phyloP scores from a whole-genome alignment of 2,113 vertebrate genomes.

The Nymphicus hollandicus region DNA sequence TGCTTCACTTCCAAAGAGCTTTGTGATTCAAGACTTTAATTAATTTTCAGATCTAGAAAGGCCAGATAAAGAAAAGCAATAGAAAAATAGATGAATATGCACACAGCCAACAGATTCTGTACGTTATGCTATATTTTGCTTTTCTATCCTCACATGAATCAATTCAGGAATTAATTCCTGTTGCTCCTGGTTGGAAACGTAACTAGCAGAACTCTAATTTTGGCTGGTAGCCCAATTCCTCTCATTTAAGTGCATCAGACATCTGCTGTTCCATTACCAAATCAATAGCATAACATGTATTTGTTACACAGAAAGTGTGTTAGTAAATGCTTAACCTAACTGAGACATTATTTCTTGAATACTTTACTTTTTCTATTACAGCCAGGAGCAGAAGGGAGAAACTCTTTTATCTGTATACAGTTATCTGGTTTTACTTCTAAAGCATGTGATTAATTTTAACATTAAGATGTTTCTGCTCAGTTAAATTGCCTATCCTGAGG shows the following conservation, averaged over 20 bases:
- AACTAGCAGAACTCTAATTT: background rate
- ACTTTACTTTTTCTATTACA: background rate
- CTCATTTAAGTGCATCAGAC: background rate
- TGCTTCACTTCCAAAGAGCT: background rate
- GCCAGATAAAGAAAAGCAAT: background rate
- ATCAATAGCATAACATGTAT: background rate
- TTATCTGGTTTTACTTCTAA: background rate
- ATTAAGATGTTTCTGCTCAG: background rate
- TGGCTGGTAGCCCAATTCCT: constrained; percentile 27
- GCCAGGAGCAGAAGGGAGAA: background rate
- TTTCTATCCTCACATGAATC: background rate
- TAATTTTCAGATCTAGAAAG: background rate
- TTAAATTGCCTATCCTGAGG: background rate
- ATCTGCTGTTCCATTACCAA: background rate
- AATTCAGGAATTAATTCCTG: background rate
- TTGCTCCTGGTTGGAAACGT: background rate
- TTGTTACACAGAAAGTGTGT: background rate
- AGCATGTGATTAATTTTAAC: background rate
- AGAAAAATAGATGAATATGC: no score
- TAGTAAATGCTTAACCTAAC: background rate
- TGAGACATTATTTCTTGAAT: background rate
- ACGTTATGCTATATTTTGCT: background rate
- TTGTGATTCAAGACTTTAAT: background rate
- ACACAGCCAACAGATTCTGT: background rate
- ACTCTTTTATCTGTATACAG: background rate